These are phyloP conservation scores for Stigmatopora nigra DNA, from an alignment of 2,113 vertebrate species.

Conservation along the genomic window DNA sequence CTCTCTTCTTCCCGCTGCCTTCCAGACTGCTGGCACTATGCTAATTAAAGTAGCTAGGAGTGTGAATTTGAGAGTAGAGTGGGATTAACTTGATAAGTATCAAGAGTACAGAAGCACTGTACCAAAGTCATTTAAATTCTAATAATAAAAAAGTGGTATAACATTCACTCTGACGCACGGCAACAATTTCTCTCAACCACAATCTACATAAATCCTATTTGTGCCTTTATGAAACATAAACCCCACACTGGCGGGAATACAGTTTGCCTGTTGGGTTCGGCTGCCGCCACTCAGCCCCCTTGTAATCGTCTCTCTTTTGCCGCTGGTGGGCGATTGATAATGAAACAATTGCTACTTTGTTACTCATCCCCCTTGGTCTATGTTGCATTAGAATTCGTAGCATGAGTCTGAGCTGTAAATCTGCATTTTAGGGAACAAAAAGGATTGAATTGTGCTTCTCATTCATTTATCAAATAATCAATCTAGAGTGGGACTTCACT, in stretches of 20 bases:
- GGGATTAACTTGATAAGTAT: slow-evolving; percentile 78
- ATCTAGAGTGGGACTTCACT: neutral
- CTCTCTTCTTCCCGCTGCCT: slow-evolving; percentile 54
- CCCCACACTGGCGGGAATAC: slow-evolving; percentile 61
- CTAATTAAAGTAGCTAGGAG: slow-evolving; percentile 76
- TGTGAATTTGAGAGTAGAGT: slow-evolving; percentile 70
- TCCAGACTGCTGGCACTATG: slow-evolving; percentile 71
- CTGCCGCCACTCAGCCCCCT: slow-evolving; percentile 45
- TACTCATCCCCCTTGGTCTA: slow-evolving; percentile 35
- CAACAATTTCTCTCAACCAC: slow-evolving; percentile 66
- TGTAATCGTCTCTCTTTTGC: slow-evolving; percentile 39
- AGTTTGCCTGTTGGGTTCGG: slow-evolving; percentile 62
- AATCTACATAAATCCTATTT: slow-evolving; percentile 77
- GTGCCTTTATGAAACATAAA: slow-evolving; percentile 71
- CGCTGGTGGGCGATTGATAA: slow-evolving; percentile 43
- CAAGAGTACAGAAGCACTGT: slow-evolving; percentile 72
- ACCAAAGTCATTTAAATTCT: slow-evolving; percentile 75
- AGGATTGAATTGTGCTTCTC: neutral
- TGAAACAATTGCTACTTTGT: slow-evolving; percentile 40
- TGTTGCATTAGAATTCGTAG: slow-evolving; percentile 18
- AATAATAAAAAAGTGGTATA: slow-evolving; percentile 77
- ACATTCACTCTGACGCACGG: slow-evolving; percentile 70
- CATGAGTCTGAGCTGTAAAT: slow-evolving; percentile 4
- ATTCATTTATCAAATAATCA: neutral
- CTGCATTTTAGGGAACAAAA: neutral